Percentiles rank a stretch among this genome's conserved stretches.
These are phyloP conservation scores for Pediacus dermestoides DNA, from an alignment of 2,888 invertebrate genomes.

Conservation along the genomic window DNA sequence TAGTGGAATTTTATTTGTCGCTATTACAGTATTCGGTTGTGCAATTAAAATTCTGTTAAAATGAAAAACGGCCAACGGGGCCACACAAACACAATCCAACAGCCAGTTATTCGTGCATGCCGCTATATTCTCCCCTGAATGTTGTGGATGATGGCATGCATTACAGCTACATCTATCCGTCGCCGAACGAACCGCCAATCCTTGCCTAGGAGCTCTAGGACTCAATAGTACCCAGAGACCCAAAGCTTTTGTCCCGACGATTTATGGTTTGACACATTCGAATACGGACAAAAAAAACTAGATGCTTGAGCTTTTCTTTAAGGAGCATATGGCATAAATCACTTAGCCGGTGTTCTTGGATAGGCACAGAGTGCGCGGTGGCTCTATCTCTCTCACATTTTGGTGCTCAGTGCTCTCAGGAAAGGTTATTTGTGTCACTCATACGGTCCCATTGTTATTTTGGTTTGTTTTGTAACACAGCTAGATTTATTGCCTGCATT, in stretches of 20 bases:
- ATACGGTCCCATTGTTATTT: constrained; percentile 48
- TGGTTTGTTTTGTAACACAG: constrained; percentile 49
- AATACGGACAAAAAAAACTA: constrained; percentile 50
- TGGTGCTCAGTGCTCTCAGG: constrained; percentile 21
- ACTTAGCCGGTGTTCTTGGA: constrained; percentile 38
- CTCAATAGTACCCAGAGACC: constrained; percentile 40
- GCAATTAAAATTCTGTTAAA: constrained; percentile 40
- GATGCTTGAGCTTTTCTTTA: constrained; percentile 50
- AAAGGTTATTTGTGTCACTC: constrained; percentile 49
- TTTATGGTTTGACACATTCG: constrained; percentile 52
- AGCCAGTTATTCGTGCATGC: constrained; percentile 28
- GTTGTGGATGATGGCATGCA: neutral
- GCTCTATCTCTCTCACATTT: constrained; percentile 20
- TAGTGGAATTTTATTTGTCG: constrained; percentile 32
- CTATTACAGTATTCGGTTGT: constrained; percentile 29
- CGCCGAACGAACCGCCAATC: constrained; percentile 16
- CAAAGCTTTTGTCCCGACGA: constrained; percentile 44
- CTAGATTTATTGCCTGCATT: constrained; percentile 44
- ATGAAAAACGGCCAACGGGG: constrained; percentile 31
- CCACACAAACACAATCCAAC: constrained; percentile 12
- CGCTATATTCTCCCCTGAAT: neutral
- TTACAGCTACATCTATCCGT: constrained; percentile 16
- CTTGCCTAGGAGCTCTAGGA: constrained; percentile 27
- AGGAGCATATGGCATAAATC: constrained; percentile 50
- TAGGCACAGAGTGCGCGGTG: constrained; percentile 28